Conservation (phyloP, 2,888 invertebrate species). For the Zygothrica quintamaculata region DNA sequence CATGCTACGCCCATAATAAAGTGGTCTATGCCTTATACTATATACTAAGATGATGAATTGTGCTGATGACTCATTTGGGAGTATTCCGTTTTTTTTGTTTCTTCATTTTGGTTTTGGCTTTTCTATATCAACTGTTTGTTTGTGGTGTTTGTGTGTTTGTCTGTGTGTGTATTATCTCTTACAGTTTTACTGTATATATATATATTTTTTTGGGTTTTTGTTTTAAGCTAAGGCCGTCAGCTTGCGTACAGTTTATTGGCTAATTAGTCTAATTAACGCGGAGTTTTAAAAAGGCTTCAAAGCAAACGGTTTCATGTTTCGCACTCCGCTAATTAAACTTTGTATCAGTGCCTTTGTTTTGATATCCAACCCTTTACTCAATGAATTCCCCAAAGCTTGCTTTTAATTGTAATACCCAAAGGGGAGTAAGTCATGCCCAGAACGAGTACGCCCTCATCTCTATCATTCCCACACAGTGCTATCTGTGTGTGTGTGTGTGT, state of each 20-base stretch:
- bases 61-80: slow-evolving; percentile 72
- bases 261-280: slow-evolving; percentile 73
- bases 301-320: slow-evolving; percentile 44
- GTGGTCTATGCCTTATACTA: slow-evolving; percentile 11
- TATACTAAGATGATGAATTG: slow-evolving; percentile 73
- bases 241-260: slow-evolving; percentile 51
- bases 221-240: slow-evolving; percentile 14
- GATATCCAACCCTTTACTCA: slow-evolving; percentile 20
- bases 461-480: too few species aligned
- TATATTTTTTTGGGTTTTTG: slow-evolving; percentile 10
- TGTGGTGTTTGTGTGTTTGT: slow-evolving; percentile 12
- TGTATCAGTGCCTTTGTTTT: slow-evolving; percentile 26
- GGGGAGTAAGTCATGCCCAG: too few species aligned
- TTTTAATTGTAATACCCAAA: slow-evolving; percentile 2
- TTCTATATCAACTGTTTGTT: slow-evolving; percentile 8
- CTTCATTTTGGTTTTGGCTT: slow-evolving; percentile 23
- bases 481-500: too few species aligned
- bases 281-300: slow-evolving; percentile 52
- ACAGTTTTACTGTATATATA: slow-evolving; percentile 19
- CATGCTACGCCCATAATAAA: slow-evolving; percentile 52
- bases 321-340: slow-evolving; percentile 54
- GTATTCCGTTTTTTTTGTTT: slow-evolving; percentile 26
- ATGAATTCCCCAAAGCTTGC: slow-evolving; percentile 20
- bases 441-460: too few species aligned
- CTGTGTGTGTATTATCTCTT: slow-evolving; percentile 19